Conservation (phyloP, 2,888 invertebrate species). For the Drosophila dives region DNA sequence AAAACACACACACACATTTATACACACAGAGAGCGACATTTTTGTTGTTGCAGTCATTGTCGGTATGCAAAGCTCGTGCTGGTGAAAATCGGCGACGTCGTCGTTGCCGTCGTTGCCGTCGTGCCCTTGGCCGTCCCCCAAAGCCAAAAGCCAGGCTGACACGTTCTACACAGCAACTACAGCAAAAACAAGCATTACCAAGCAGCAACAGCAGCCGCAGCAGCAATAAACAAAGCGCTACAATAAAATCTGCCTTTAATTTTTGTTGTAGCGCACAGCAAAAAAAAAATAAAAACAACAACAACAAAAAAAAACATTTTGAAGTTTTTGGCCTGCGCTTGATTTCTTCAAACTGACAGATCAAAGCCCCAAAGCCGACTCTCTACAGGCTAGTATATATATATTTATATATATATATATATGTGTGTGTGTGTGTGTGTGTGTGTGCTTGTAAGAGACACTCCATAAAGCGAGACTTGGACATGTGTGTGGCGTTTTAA, state of each 20-base stretch:
- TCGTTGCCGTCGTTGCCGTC: slow-evolving; percentile 37
- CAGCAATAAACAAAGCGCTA: slow-evolving; percentile 61
- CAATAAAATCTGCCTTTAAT: slow-evolving; percentile 66
- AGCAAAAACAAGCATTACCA: slow-evolving; percentile 36
- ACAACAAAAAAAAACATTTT: slow-evolving; percentile 57
- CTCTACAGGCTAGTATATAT: slow-evolving; percentile 2
- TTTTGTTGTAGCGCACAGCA: slow-evolving; percentile 47
- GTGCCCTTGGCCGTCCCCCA: slow-evolving; percentile 76
- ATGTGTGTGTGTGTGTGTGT: slow-evolving; percentile 20
- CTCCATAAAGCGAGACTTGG: slow-evolving; percentile 57
- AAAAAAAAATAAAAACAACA: slow-evolving; percentile 8
- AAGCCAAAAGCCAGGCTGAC: slow-evolving; percentile 70
- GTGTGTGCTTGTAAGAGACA: slow-evolving; percentile 52
- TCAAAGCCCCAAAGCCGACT: slow-evolving; percentile 80
- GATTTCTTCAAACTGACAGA: slow-evolving; percentile 83
- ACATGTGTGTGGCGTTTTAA: slow-evolving; percentile 82
- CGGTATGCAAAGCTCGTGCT: slow-evolving; percentile 82
- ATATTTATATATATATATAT: slow-evolving; percentile 24
- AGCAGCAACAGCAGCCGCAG: slow-evolving; percentile 32
- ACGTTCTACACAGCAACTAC: slow-evolving; percentile 71
- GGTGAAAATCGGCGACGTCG: slow-evolving; percentile 67
- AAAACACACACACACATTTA: slow-evolving; percentile 52
- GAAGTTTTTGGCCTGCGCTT: slow-evolving; percentile 78
- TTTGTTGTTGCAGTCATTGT: slow-evolving; percentile 53
- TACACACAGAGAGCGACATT: slow-evolving; percentile 56